Conservation (phyloP, 2,888 invertebrate genomes). For the Stenchaetothrips biformis region DNA sequence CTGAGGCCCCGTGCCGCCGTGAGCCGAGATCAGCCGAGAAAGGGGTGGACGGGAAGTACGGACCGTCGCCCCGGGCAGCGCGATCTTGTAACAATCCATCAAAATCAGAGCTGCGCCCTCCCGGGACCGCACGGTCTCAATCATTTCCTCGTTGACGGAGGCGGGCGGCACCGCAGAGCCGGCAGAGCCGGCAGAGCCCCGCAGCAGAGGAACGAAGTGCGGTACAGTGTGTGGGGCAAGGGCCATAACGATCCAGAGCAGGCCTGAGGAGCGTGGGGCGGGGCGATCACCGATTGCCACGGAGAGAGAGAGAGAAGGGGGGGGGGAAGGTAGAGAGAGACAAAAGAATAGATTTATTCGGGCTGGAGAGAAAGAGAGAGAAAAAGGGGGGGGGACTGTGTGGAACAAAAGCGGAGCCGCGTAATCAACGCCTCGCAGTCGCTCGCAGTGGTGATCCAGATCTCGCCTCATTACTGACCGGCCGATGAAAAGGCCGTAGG, state of each 20-base stretch:
- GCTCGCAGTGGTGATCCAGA: background rate
- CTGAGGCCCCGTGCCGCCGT: background rate
- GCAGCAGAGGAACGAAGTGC: background rate
- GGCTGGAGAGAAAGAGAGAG: too few species aligned
- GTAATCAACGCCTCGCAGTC: conserved; percentile 7
- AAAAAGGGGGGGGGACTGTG: background rate
- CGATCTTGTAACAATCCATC: conserved; percentile 13
- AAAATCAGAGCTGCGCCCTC: background rate
- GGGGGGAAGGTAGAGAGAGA: background rate
- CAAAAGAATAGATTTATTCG: background rate
- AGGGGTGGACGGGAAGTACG: conserved; percentile 5
- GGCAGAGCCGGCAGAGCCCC: background rate
- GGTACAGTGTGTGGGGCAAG: too few species aligned
- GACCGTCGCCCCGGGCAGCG: background rate
- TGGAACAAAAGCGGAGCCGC: background rate
- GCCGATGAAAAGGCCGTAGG: background rate
- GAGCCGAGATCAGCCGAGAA: background rate
- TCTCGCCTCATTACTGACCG: background rate
- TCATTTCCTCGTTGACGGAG: conserved; percentile 17
- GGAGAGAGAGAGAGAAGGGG: background rate
- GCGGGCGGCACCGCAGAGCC: background rate
- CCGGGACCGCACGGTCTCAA: background rate
- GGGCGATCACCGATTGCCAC: background rate
- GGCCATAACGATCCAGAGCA: too few species aligned
- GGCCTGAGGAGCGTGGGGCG: background rate